Evolutionary conservation across 1,140 invertebrate species (phyloP), one percentile per base, ranked within the genome.

Genomic region (Brachionus asplanchnoidis): DNA sequence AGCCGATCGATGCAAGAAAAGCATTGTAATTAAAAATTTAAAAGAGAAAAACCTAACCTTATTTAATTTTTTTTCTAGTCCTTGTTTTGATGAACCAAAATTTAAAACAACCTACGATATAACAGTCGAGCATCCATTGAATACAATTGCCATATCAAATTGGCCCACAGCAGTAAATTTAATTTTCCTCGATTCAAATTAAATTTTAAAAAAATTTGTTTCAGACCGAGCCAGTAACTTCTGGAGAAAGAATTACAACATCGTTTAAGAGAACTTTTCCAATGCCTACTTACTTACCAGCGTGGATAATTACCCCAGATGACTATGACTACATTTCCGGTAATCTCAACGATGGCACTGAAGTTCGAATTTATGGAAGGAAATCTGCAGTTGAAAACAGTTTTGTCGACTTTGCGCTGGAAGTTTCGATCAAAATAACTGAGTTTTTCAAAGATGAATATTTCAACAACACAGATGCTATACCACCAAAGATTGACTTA

Each of bases 21-120:
- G 79, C 79, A 28, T 82, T 65, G 79, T 82, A 68, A 65, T 11
- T 82, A 20, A 6, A 7, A 20, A 9, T 8, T n/a, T 8, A 8
- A 60, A 60, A 20, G 2, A 23, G 1, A 60, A 60, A 17, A 56
- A 8, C 56, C 11, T 17, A 14, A 5, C 56, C 17, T 8, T 56
- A 60, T 12, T 50, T n/a, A 42, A 23, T 36, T 80, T 28, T 7
- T 6, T 80, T 80, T 12, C 12, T 40, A 82, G 79, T 46, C 83
- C 83, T 40, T 84, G 68, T 73, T 84, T 75, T 84, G 83, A 84
- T 56, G 83, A 84, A 20, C 83, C 83, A 60, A 11, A 28, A 53
- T 44, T 75, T 9, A 84, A 84, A 84, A 65, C 84, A 20, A 94
- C 91, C 3, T 98, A 96, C 88, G 90, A 90, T 26, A 92, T 97